Evolutionary conservation across 2,797 vertebrate species (phyloP).

Genomic region (Carduelis carduelis): DNA sequence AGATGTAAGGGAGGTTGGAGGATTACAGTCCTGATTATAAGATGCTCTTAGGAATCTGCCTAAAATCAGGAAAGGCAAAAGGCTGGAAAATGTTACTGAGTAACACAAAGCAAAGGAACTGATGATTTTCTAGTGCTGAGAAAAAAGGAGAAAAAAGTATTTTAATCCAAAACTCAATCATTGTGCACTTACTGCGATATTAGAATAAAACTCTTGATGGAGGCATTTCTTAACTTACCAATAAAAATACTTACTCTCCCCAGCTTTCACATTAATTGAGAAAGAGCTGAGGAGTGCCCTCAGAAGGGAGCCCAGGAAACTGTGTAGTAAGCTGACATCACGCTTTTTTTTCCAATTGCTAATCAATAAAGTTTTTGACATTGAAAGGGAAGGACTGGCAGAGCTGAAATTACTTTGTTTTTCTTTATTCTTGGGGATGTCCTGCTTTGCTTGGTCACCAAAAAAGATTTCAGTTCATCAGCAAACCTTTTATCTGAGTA

Average conservation of each 20-base stretch:
- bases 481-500: neutral
- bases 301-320: neutral
- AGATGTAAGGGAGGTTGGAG: neutral
- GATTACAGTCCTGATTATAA: neutral
- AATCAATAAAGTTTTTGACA: constrained; percentile 1
- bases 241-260: constrained; percentile 10
- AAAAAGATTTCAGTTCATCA: neutral
- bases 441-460: neutral
- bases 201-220: constrained; percentile 3
- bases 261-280: constrained; percentile 43
- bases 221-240: neutral
- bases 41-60: neutral
- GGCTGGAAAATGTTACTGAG: neutral
- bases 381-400: neutral
- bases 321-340: neutral
- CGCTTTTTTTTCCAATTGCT: neutral
- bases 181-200: neutral
- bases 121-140: neutral
- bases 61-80: neutral
- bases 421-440: neutral
- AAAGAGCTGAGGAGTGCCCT: neutral
- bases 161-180: neutral
- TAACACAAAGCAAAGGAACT: neutral
- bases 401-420: neutral
- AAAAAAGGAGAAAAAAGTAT: neutral